phyloP scores from a whole-genome alignment of 2,113 vertebrate species.

The Microcebus tavaratra region DNA sequence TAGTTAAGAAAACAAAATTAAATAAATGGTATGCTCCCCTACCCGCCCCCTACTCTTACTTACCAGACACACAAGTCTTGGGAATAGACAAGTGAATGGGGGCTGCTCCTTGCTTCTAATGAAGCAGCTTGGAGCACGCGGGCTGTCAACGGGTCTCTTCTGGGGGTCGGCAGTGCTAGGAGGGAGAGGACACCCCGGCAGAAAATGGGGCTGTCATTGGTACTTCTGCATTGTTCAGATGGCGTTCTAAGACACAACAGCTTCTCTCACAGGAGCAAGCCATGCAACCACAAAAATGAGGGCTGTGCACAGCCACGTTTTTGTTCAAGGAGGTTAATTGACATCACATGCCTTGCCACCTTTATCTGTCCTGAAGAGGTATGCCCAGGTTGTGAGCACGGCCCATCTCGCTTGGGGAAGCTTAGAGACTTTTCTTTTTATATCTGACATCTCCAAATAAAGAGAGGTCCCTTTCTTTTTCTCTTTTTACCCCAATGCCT shows the following conservation, averaged over 20 bases:
- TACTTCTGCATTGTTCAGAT: too few relatives aligned
- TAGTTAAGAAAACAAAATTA: not conserved
- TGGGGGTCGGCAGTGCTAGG: not conserved
- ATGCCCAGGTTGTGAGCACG: not conserved
- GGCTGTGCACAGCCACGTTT: not conserved
- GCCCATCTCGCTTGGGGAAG: not conserved
- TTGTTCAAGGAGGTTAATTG: not conserved
- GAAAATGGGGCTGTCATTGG: not conserved
- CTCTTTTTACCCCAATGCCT: not conserved
- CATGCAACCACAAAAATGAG: not conserved
- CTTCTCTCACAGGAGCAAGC: not conserved
- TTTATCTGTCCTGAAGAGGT: not conserved
- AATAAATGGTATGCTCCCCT: not conserved
- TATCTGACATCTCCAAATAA: not conserved
- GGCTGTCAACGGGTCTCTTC: not conserved
- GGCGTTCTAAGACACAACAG: not conserved
- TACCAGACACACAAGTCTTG: not conserved
- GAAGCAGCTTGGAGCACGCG: not conserved
- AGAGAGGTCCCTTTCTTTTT: not conserved
- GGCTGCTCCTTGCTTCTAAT: not conserved
- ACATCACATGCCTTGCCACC: too few relatives aligned
- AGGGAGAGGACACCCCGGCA: too few relatives aligned
- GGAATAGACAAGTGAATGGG: not conserved
- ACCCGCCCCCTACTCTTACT: rapidly evolving
- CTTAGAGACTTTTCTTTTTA: not conserved